Conservation (phyloP, 2,888 invertebrate species). For the Euclidia mi region DNA sequence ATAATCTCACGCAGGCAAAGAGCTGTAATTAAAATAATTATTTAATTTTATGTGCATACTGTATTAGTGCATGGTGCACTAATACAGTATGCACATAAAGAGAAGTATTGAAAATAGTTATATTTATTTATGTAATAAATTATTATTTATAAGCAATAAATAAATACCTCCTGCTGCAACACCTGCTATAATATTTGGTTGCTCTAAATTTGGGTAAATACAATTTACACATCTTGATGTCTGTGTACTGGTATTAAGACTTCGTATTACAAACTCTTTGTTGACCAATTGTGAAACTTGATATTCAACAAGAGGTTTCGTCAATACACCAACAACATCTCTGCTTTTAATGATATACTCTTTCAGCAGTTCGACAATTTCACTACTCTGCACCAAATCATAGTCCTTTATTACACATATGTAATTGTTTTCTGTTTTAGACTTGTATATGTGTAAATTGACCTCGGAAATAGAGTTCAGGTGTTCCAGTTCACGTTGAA, state of each 20-base stretch:
- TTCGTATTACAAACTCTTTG: constrained; percentile 71
- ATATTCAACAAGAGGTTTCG: constrained; percentile 80
- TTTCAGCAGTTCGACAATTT: constrained; percentile 76
- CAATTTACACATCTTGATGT: constrained; percentile 45
- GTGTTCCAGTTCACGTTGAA: constrained; percentile 59
- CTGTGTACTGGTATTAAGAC: constrained; percentile 63
- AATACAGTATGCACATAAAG: background rate
- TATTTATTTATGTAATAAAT: too few relatives aligned
- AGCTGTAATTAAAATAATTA: constrained; percentile 69
- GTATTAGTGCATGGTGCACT: too few relatives aligned
- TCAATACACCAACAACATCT: constrained; percentile 74
- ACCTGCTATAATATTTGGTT: constrained; percentile 86
- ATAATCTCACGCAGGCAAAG: constrained; percentile 76
- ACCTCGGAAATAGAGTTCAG: constrained; percentile 71
- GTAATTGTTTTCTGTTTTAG: constrained; percentile 63
- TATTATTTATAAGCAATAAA: background rate
- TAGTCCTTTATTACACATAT: constrained; percentile 79
- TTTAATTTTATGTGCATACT: background rate
- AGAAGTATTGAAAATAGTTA: background rate
- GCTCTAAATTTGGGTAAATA: constrained; percentile 76
- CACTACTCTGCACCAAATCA: constrained; percentile 75
- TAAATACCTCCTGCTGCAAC: constrained; percentile 83
- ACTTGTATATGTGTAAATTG: constrained; percentile 72
- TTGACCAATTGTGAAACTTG: constrained; percentile 61
- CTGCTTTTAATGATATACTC: constrained; percentile 66